These are phyloP conservation scores for Cyclophora punctaria DNA, from an alignment of 2,888 invertebrate genomes.

Conservation along the genomic window DNA sequence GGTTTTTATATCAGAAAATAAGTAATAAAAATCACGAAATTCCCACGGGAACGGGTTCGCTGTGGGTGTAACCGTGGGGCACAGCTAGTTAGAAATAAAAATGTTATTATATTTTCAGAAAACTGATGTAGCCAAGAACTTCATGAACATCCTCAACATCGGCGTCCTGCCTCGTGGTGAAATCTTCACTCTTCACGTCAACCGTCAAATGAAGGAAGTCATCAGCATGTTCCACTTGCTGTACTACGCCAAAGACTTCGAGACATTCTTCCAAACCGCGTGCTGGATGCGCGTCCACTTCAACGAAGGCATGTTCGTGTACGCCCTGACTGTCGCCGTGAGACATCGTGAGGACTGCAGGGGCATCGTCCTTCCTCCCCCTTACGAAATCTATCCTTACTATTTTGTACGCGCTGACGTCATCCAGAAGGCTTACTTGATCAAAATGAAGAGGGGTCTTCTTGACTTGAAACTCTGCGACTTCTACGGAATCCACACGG, in stretches of 20 bases:
- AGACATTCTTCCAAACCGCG: conserved; percentile 64
- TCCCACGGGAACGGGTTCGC: too few relatives aligned
- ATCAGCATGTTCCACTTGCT: conserved; percentile 70
- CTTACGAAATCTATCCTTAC: conserved; percentile 78
- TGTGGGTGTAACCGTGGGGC: too few relatives aligned
- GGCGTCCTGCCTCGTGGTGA: conserved; percentile 74
- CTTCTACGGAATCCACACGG: conserved; percentile 65
- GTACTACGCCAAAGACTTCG: conserved; percentile 70
- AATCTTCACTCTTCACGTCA: conserved; percentile 65
- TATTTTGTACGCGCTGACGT: conserved; percentile 80
- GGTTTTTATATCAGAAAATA: too few relatives aligned
- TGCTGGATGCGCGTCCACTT: conserved; percentile 68
- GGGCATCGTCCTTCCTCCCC: conserved; percentile 69
- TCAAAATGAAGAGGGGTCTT: conserved; percentile 68
- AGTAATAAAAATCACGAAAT: too few relatives aligned
- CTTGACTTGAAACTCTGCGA: conserved; percentile 66
- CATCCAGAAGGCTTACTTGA: conserved; percentile 70
- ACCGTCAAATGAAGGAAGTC: conserved; percentile 67
- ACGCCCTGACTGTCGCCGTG: conserved; percentile 69
- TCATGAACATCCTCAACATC: conserved; percentile 64
- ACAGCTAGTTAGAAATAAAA: background rate
- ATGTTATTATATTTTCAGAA: conserved; percentile 45
- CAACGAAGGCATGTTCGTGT: conserved; percentile 75
- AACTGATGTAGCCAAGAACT: conserved; percentile 73
- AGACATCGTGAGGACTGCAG: conserved; percentile 68